Base-by-base conservation (phyloP, 2,888 invertebrate species). In the Andrena haemorrhoa region DNA sequence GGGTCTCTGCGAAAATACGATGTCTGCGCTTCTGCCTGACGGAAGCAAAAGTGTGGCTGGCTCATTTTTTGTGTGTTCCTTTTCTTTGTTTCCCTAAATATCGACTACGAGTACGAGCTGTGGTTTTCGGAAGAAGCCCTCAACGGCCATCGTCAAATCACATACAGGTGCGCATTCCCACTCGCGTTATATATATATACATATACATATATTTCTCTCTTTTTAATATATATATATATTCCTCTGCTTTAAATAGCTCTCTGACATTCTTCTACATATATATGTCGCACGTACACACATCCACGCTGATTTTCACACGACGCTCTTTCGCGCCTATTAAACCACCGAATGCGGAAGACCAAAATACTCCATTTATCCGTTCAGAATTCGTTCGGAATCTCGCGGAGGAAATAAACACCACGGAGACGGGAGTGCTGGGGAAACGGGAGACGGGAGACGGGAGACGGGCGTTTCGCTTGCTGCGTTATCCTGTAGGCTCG, bases 331-430 rank as follows among this genome's bases (percentile, higher is more conserved):
- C 73, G 69, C 75, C 60, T 80, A 82, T 60, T 26, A 23, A 20
- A 83, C 81, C 85, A 79, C 78, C 41, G 41, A 75, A 82, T 88
- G 86, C 87, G 89, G 91, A 91, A 92, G 91, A 91, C 92, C 86
- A 91, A 85, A 88, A 91, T 92, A 92, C 92, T 91, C 89, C 88
- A 53, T 23, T 90, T 70, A 16, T 85, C 86, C 79, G 73, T 86
- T 86, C 84, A 72, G 70, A 74, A 71, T 77, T 81, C 77, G 75
- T 69, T 87, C 87, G 75, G 85, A 83, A 73, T 75, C 64, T 83
- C 26, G 76, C 71, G 82, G 29, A 12, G 29, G 12, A n/a, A 41
- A 61, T 20, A 60, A 49, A 51, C 12, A 41, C 31, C 41, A 5
- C 41, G 41, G 41, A n/a, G 10, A 7, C 12, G 16, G 26, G 49